These are phyloP conservation scores for Scytalopus superciliaris DNA, from an alignment of 2,113 vertebrate genomes.

Conservation along the genomic window DNA sequence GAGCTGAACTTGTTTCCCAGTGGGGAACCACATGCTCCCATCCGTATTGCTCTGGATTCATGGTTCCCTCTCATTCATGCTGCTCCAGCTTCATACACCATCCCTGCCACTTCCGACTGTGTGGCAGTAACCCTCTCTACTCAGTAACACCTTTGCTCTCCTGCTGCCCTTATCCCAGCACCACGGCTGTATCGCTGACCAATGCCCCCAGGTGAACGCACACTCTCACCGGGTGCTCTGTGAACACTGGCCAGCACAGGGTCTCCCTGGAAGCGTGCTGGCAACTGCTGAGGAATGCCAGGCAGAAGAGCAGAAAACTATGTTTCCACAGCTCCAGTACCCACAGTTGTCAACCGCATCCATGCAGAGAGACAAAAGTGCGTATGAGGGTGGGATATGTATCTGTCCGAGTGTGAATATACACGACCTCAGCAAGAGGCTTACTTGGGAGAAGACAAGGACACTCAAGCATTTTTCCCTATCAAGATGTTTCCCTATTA, in stretches of 20 bases:
- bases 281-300: fast-evolving
- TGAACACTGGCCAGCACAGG: fast-evolving
- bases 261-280: not conserved
- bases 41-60: fast-evolving
- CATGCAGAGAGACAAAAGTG: constrained; percentile 35
- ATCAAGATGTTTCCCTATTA: not conserved
- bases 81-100: not conserved
- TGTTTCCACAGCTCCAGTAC: not conserved
- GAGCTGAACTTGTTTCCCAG: not conserved
- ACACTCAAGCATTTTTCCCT: not conserved
- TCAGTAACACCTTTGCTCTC: not conserved
- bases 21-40: fast-evolving
- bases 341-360: fast-evolving
- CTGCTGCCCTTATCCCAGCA: not conserved
- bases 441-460: not conserved
- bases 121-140: not conserved
- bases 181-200: fast-evolving
- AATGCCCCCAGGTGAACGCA: fast-evolving
- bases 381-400: not conserved
- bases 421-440: not conserved
- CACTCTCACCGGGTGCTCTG: fast-evolving
- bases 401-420: not conserved
- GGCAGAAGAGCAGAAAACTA: not conserved
- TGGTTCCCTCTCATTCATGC: fast-evolving
- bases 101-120: fast-evolving